A percentile compares a stretch with the other conserved stretches of the same genome.
phyloP scores from a whole-genome alignment of 2,797 vertebrate species.

The Galago senegalensis region DNA sequence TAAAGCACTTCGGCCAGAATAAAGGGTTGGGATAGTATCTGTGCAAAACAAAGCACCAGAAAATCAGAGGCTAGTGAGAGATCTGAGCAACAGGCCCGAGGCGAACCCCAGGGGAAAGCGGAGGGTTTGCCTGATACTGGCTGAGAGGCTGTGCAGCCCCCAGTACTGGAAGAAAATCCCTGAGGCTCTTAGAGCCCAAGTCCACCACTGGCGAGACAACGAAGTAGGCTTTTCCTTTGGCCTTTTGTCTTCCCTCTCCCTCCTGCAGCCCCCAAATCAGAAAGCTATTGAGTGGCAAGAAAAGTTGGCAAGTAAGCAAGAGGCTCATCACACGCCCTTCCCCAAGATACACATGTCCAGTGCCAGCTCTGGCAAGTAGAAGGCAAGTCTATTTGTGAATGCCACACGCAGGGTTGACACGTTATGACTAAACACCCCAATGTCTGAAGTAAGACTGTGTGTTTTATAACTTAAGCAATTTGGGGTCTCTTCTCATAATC shows the following conservation, averaged over 20 bases:
- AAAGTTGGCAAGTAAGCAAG: neutral
- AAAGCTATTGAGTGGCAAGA: neutral
- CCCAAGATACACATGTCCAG: neutral
- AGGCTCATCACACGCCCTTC: neutral
- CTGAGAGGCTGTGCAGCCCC: too few species aligned
- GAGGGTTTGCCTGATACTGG: neutral
- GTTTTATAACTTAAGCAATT: neutral
- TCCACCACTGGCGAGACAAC: too few species aligned
- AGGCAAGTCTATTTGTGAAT: neutral
- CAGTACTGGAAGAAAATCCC: neutral
- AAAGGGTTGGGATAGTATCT: neutral
- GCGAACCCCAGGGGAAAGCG: neutral
- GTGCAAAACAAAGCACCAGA: neutral
- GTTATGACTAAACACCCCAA: neutral
- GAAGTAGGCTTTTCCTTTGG: neutral
- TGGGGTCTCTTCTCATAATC: neutral
- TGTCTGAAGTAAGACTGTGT: conserved; percentile 1
- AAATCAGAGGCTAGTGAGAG: neutral
- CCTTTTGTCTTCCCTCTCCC: neutral
- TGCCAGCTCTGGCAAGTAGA: neutral
- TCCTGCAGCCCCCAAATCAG: neutral
- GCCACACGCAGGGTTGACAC: neutral
- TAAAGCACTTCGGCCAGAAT: neutral
- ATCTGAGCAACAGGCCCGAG: neutral
- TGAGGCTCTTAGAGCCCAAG: neutral